Evolutionary conservation across 2,113 vertebrate species (phyloP).

Genomic region (Sylvia atricapilla): DNA sequence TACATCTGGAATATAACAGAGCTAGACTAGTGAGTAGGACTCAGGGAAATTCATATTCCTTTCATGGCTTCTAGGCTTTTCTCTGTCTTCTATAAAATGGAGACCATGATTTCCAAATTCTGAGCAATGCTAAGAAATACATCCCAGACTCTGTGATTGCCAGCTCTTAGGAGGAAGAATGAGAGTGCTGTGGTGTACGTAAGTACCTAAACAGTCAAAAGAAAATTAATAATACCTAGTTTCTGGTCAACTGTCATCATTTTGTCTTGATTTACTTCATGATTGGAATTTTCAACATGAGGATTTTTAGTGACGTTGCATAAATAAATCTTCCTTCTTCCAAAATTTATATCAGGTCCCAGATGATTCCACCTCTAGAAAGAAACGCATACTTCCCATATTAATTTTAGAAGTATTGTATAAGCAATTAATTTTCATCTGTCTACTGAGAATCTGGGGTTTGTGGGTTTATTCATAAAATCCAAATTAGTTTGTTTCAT

Average conservation of each 20-base stretch:
- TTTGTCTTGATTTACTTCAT: not conserved
- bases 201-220: not conserved
- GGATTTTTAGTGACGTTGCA: not conserved
- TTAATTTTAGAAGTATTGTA: not conserved
- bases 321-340: not conserved
- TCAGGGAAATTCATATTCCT: not conserved
- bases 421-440: not conserved
- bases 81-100: not conserved
- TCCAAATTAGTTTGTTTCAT: not conserved
- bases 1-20: not conserved
- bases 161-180: not conserved
- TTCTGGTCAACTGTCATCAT: not conserved
- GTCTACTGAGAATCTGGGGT: not conserved
- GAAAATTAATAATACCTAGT: not conserved
- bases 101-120: not conserved
- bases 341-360: not conserved
- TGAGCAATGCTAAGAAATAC: not conserved
- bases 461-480: not conserved
- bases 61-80: not conserved
- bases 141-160: not conserved
- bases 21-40: not conserved
- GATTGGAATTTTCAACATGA: not conserved
- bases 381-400: not conserved
- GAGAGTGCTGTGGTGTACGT: not conserved
- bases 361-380: not conserved